Evolutionary conservation across 1,140 invertebrate genomes (phyloP), one percentile per base, ranked within the genome.

Genomic region (Ridgeia piscesae): DNA sequence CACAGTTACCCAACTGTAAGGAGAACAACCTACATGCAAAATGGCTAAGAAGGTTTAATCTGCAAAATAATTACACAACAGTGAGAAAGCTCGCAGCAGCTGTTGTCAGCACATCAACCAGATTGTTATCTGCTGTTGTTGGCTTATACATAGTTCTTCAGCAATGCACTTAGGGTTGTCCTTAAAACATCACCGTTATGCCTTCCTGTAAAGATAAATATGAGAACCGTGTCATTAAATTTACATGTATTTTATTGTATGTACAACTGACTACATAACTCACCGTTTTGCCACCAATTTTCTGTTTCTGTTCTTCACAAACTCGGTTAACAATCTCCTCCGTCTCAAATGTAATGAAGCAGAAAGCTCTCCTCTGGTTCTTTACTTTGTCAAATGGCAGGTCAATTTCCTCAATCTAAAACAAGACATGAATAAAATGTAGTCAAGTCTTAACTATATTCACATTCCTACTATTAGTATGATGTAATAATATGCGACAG

Each of bases 341-440:
- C 89, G 98, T 98, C 95, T 99, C 98, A 95, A 99, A 99, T 93
- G 98, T 99, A 94, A 99, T 98, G 95, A 99, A 99, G 95, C 98
- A 99, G 96, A 99, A 99, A 92, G 98, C 98, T 96, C 99, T 98
- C 93, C 98, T 97, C 95, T 99, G 98, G 95, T 98, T 99, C 96
- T 99, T 99, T 95, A 97, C 97, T 95, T 99, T 99, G 95, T 99
- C 98, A 95, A 98, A 98, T 92, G 98, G 98, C 97, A 99, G 98
- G 96, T 99, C 98, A 91, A 99, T 97, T 94, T 98, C 98, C 91
- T 98, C 97, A 93, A 99, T 98, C 98, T 98, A 94, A n/a, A 90
- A 94, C 93, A 89, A 50, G 35, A 42, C 11, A 11, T 6, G 11
- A 42, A 42, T 42, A 42, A 42, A 42, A n/a, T n/a, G n/a, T n/a